Base-by-base conservation (phyloP, 2,797 vertebrate species). In the Limosa lapponica region DNA sequence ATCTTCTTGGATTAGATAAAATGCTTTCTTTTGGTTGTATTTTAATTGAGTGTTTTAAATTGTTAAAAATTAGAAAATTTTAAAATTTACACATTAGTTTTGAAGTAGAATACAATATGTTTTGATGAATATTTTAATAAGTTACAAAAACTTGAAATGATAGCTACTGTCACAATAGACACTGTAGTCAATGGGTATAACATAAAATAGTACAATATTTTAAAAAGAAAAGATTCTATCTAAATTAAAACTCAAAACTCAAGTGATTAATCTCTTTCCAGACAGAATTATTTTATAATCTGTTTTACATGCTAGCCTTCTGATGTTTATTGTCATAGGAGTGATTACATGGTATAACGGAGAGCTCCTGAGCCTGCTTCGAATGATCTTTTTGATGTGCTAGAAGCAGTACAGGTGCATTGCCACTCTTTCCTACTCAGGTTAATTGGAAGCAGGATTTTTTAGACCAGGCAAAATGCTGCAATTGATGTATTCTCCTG, bases 361-460 rank as follows among this genome's bases (percentile, higher is more conserved):
- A 90, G 20, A 57, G 30, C 34, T 86, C 36, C 72, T 67, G 54
- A 74, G 49, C 57, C 69, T 74, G 18, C 52, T 91, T 70, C 67
- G 54, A 90, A 39, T 32, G 32, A 71, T 71, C 8, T 81, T 91
- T 95, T 71, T 88, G 55, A 54, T 61, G 72, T 81, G 37, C 43
- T 90, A 44, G 48, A 58, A 89, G 81, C 30, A 90, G 66, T 65
- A 49, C 49, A 84, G 58, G 57, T 74, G 49, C 48, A 16, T 51
- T 90, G 46, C 54, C 10, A 27, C 28, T 66, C 61, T 82, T 28
- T 73, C 91, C 72, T 81, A 7, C 79, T 59, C 54, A 61, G 58
- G 72, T 90, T 95, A 88, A 91, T 86, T 83, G 62, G 49, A 93
- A 88, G 32, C 58, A 80, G 67, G 27, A 78, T 78, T 62, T 41